Conservation (phyloP, 2,113 vertebrate species). For the Galeopterus variegatus region DNA sequence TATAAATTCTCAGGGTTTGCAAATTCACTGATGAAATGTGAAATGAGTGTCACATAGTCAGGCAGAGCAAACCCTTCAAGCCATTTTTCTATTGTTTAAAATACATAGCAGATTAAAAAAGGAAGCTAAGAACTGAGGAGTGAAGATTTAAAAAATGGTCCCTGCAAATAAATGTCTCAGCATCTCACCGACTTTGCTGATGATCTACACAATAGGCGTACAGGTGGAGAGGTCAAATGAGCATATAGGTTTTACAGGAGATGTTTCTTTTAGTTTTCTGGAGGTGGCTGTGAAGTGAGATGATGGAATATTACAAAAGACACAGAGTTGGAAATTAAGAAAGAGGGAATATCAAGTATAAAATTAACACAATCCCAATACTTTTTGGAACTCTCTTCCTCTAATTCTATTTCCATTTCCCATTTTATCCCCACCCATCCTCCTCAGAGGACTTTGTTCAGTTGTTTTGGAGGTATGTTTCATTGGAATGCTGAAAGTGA, state of each 20-base stretch:
- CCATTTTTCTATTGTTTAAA: background rate
- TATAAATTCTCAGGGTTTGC: constrained; percentile 51
- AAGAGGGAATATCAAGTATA: background rate
- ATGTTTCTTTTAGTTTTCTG: constrained; percentile 46
- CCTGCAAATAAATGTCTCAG: constrained; percentile 32
- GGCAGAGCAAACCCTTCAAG: background rate
- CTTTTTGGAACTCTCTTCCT: background rate
- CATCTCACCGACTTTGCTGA: background rate
- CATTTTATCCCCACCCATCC: background rate
- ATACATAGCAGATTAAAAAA: constrained; percentile 48
- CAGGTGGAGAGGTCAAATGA: background rate
- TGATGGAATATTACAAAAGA: constrained; percentile 17
- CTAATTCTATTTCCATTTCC: constrained; percentile 38
- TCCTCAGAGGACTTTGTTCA: background rate
- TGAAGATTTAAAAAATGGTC: constrained; percentile 28
- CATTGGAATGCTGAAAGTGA: background rate
- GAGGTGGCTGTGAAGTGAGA: background rate
- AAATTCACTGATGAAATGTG: constrained; percentile 53
- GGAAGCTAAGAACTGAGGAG: constrained; percentile 18
- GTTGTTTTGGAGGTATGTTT: background rate
- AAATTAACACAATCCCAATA: constrained; percentile 18
- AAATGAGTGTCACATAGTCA: constrained; percentile 16
- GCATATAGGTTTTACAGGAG: background rate
- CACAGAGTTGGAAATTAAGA: background rate
- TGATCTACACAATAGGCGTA: background rate